phyloP scores from a whole-genome alignment of 2,113 vertebrate species.

The Balaenoptera acutorostrata region DNA sequence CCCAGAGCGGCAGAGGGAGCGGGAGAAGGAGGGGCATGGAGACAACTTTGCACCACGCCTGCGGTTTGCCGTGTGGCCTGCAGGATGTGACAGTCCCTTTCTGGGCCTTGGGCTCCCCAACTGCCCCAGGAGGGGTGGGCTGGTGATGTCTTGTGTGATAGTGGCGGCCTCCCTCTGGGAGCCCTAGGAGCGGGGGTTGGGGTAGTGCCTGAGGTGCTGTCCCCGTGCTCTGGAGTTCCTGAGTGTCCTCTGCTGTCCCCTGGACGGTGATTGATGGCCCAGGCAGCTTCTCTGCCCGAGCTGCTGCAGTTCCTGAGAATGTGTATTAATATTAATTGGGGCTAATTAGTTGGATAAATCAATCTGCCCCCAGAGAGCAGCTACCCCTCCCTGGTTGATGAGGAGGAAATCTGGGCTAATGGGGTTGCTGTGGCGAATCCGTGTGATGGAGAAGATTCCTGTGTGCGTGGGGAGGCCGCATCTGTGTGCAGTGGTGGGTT shows the following conservation, averaged over 20 bases:
- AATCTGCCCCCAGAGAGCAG: constrained; percentile 70
- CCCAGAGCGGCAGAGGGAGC: not conserved
- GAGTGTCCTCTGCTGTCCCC: constrained; percentile 58
- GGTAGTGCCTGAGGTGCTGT: not conserved
- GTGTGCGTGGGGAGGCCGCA: not conserved
- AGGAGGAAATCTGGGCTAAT: constrained; percentile 47
- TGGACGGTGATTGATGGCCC: constrained; percentile 64
- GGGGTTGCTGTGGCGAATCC: not conserved
- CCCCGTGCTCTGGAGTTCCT: not conserved
- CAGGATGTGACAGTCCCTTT: not conserved
- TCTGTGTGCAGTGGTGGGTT: not conserved
- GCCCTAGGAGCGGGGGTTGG: not conserved
- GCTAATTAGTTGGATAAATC: constrained; percentile 78
- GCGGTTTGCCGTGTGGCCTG: not conserved
- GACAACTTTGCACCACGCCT: not conserved
- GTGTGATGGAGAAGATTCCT: constrained; percentile 16
- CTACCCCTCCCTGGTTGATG: constrained; percentile 59
- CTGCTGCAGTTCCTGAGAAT: constrained; percentile 53
- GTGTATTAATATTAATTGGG: constrained; percentile 78
- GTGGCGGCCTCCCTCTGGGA: not conserved
- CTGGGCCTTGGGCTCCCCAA: not conserved
- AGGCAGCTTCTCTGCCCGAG: constrained; percentile 51
- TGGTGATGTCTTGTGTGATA: not conserved
- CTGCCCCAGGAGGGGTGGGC: not conserved
- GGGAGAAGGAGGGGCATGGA: not conserved